A percentile compares a stretch with the other conserved stretches of the same genome.
Evolutionary conservation across 2,888 invertebrate genomes (phyloP).

Genomic region (Boloria selene): DNA sequence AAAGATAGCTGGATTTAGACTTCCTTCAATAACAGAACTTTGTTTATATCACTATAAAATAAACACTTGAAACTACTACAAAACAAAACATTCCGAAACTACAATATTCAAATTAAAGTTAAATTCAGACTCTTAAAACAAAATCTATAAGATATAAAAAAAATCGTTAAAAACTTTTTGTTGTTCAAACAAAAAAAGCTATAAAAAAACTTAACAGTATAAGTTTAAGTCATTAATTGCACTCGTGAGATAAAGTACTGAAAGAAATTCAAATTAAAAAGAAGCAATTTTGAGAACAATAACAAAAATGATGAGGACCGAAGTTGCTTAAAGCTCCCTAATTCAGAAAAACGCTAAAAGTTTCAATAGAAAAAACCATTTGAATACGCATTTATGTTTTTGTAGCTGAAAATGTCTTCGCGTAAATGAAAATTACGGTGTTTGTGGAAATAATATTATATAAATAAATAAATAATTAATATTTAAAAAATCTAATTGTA

Average conservation of each 20-base stretch:
- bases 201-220: slow-evolving; percentile 17
- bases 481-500: too few relatives aligned
- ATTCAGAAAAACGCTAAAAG: slow-evolving; percentile 26
- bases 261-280: slow-evolving; percentile 42
- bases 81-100: too few relatives aligned
- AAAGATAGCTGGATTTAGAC: too few relatives aligned
- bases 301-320: slow-evolving; percentile 32
- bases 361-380: neutral
- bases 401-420: neutral
- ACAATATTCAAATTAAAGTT: too few relatives aligned
- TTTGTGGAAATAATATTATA: neutral
- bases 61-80: neutral
- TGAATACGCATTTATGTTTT: neutral
- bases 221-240: slow-evolving; percentile 35
- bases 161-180: neutral
- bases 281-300: slow-evolving; percentile 52
- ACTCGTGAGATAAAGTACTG: slow-evolving; percentile 33
- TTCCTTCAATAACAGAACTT: too few relatives aligned
- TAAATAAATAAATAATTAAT: too few relatives aligned
- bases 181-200: slow-evolving; percentile 6
- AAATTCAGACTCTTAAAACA: too few relatives aligned
- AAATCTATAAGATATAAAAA: too few relatives aligned
- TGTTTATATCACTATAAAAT: neutral
- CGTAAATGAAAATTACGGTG: neutral
- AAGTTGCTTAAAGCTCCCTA: slow-evolving; percentile 39